These are phyloP conservation scores for Nyleta sp. DNA, from an alignment of 2,888 invertebrate genomes.

Conservation along the genomic window DNA sequence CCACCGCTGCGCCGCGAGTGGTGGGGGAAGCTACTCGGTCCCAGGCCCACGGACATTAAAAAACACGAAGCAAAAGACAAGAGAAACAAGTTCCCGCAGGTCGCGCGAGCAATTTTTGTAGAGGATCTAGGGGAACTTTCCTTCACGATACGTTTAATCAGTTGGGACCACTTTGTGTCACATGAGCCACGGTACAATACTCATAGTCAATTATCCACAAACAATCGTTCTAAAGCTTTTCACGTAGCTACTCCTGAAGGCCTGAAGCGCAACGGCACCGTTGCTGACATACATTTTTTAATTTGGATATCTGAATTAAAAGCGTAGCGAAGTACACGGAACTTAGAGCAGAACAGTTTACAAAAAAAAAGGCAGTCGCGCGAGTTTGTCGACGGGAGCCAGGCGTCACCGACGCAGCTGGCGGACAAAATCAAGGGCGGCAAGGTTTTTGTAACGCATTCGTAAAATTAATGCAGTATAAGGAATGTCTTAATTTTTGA, in stretches of 20 bases:
- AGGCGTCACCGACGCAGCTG: not conserved
- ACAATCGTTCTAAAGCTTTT: slow-evolving; percentile 65
- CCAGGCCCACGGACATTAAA: too few relatives aligned
- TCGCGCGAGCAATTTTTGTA: slow-evolving; percentile 33
- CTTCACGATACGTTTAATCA: slow-evolving; percentile 64
- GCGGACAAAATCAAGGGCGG: slow-evolving; percentile 3
- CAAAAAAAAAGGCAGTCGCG: slow-evolving; percentile 13
- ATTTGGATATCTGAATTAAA: slow-evolving; percentile 48
- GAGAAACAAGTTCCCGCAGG: slow-evolving; percentile 15
- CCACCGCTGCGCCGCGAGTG: too few relatives aligned
- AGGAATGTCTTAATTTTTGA: slow-evolving; percentile 60
- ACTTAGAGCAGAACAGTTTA: slow-evolving; percentile 21
- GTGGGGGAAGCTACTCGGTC: too few relatives aligned
- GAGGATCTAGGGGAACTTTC: slow-evolving; percentile 43
- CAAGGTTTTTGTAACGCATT: slow-evolving; percentile 41
- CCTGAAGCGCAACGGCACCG: slow-evolving; percentile 50
- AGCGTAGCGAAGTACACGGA: slow-evolving; percentile 3
- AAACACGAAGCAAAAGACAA: not conserved
- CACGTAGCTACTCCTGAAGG: slow-evolving; percentile 59
- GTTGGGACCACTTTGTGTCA: slow-evolving; percentile 76
- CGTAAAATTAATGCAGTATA: slow-evolving; percentile 43
- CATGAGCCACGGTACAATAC: slow-evolving; percentile 74
- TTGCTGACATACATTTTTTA: slow-evolving; percentile 54
- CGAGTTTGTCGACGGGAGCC: not conserved
- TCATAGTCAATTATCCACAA: slow-evolving; percentile 74